Evolutionary conservation across 2,888 invertebrate species (phyloP).

Genomic region (Barypeithes pellucidus): DNA sequence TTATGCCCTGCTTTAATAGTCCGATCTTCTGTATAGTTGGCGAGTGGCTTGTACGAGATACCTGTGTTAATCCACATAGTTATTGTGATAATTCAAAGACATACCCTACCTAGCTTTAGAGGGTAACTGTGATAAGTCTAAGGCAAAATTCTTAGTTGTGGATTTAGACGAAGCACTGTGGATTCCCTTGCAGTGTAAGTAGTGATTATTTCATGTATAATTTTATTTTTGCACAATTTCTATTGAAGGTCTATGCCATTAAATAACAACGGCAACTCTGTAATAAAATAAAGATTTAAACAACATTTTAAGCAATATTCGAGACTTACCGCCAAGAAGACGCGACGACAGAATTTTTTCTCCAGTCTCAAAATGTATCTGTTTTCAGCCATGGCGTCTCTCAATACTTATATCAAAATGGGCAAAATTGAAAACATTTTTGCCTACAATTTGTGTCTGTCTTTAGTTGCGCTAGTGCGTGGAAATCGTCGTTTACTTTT

Average conservation of each 20-base stretch:
- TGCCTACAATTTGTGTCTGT: conserved; percentile 40
- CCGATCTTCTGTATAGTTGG: neutral
- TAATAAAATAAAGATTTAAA: conserved; percentile 33
- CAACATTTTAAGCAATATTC: conserved; percentile 31
- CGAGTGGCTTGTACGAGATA: neutral
- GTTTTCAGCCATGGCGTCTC: conserved; percentile 50
- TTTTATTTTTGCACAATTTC: no score
- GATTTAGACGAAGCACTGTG: neutral
- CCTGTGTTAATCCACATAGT: neutral
- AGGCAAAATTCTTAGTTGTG: neutral
- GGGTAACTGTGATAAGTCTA: neutral
- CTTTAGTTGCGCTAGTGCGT: conserved; percentile 37
- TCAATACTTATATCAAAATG: conserved; percentile 46
- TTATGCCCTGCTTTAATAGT: neutral
- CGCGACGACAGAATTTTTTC: conserved; percentile 50
- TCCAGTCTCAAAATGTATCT: conserved; percentile 50
- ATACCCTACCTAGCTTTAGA: neutral
- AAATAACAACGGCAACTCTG: conserved; percentile 18
- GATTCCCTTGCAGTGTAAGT: conserved; percentile 8
- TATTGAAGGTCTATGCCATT: no score
- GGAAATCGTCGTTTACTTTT: neutral
- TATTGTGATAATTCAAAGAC: neutral
- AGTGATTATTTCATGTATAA: no score
- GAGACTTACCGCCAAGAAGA: conserved; percentile 37
- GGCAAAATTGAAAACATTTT: conserved; percentile 42